A percentile compares a stretch with the other conserved stretches of the same genome.
Evolutionary conservation across 1,140 invertebrate species (phyloP).

Genomic region (Drosophila paulistorum): DNA sequence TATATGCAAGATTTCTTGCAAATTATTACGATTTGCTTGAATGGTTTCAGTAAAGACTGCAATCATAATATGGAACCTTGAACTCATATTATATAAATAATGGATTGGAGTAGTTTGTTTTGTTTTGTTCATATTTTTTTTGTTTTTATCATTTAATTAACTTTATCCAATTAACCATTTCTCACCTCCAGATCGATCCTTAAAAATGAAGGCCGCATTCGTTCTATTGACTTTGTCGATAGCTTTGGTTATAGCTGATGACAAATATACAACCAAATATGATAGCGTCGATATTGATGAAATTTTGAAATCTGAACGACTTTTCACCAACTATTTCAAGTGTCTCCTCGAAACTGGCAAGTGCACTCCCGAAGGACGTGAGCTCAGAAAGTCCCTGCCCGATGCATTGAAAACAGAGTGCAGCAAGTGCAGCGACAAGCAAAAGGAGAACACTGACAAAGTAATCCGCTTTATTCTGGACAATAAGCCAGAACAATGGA

Average conservation of each 20-base stretch:
- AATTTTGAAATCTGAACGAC: slow-evolving; percentile 87
- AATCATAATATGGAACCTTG: slow-evolving; percentile 17
- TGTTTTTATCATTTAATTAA: not conserved
- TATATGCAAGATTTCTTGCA: slow-evolving; percentile 9
- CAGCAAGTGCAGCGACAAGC: slow-evolving; percentile 86
- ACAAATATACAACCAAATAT: slow-evolving; percentile 88
- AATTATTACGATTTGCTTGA: slow-evolving; percentile 17
- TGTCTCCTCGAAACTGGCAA: slow-evolving; percentile 87
- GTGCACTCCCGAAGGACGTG: slow-evolving; percentile 88
- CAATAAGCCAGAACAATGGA: slow-evolving; percentile 86
- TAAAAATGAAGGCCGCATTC: slow-evolving; percentile 54
- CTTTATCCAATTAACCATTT: slow-evolving; percentile 1
- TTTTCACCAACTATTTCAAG: slow-evolving; percentile 87
- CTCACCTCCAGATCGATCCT: not conserved
- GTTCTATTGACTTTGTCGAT: slow-evolving; percentile 78
- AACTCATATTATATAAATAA: slow-evolving; percentile 6
- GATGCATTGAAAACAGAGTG: slow-evolving; percentile 87
- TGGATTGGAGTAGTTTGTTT: too few species aligned
- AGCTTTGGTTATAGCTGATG: slow-evolving; percentile 82
- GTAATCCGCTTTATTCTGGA: slow-evolving; percentile 84
- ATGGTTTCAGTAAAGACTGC: slow-evolving; percentile 14
- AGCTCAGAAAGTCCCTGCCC: slow-evolving; percentile 87
- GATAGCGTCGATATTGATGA: slow-evolving; percentile 89
- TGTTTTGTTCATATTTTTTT: too few species aligned
- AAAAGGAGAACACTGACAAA: slow-evolving; percentile 84